These are phyloP conservation scores for Betta splendens DNA, from an alignment of 2,797 vertebrate genomes.

Conservation along the genomic window DNA sequence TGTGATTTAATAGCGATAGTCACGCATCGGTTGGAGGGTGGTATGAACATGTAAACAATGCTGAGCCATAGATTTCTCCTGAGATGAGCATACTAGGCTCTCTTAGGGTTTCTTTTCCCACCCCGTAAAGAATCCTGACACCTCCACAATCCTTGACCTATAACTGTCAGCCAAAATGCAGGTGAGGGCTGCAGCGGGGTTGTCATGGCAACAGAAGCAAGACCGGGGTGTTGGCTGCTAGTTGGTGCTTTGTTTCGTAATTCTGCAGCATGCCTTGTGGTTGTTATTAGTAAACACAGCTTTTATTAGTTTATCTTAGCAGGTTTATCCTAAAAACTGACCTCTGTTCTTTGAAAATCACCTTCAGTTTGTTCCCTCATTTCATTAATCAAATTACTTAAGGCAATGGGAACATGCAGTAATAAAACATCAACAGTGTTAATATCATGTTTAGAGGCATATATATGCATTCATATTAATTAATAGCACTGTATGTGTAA, in stretches of 20 bases:
- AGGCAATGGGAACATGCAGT: neutral
- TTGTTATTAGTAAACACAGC: neutral
- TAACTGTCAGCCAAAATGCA: constrained; percentile 36
- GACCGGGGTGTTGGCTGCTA: constrained; percentile 37
- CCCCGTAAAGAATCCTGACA: constrained; percentile 26
- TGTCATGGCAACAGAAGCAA: constrained; percentile 55
- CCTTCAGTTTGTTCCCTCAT: neutral
- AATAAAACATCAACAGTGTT: neutral
- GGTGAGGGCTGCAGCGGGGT: constrained; percentile 40
- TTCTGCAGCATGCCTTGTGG: neutral
- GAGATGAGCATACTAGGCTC: neutral
- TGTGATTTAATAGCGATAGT: constrained; percentile 8
- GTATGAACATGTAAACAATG: constrained; percentile 3
- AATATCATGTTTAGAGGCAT: neutral
- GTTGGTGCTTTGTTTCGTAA: constrained; percentile 5
- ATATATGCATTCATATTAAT: too few species aligned
- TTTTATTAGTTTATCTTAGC: too few species aligned
- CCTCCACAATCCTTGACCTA: constrained; percentile 44
- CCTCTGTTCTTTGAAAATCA: neutral
- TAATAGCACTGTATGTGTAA: too few species aligned
- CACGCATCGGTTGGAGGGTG: neutral
- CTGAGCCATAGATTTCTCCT: constrained; percentile 1
- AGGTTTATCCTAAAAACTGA: too few species aligned
- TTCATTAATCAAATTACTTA: neutral
- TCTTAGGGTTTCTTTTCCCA: constrained; percentile 29